A percentile compares a stretch with the other conserved stretches of the same genome.
Conservation (phyloP, 2,113 vertebrate genomes). For the Mastomys natalensis region DNA sequence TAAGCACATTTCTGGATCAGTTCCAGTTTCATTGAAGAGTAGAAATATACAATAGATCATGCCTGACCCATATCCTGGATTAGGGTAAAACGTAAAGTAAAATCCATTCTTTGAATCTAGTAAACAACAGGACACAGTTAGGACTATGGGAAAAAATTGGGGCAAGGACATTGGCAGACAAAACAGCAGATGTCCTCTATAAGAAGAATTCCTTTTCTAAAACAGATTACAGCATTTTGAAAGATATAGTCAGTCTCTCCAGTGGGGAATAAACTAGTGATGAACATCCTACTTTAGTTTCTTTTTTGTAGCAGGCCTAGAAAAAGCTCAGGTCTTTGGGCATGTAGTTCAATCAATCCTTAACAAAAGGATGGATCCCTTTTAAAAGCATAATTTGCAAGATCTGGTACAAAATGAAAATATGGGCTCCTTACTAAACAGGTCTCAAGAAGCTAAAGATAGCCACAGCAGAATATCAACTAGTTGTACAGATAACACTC, state of each 20-base stretch:
- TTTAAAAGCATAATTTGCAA: conserved; percentile 19
- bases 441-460: not conserved
- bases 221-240: not conserved
- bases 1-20: not conserved
- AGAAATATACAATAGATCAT: not conserved
- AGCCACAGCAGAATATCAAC: not conserved
- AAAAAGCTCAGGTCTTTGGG: not conserved
- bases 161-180: not conserved
- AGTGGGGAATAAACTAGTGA: not conserved
- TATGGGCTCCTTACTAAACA: not conserved
- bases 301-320: not conserved
- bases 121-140: not conserved
- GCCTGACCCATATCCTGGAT: not conserved
- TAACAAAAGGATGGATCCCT: not conserved
- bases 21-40: not conserved
- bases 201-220: not conserved
- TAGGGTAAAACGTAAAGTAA: not conserved
- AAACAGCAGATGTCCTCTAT: not conserved
- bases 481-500: not conserved
- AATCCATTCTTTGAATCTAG: not conserved
- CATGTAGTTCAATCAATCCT: not conserved
- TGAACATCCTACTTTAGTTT: not conserved
- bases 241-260: not conserved
- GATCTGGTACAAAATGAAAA: not conserved
- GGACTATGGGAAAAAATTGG: not conserved